phyloP scores from a whole-genome alignment of 2,113 vertebrate species.

The Notarius lentiginosus region DNA sequence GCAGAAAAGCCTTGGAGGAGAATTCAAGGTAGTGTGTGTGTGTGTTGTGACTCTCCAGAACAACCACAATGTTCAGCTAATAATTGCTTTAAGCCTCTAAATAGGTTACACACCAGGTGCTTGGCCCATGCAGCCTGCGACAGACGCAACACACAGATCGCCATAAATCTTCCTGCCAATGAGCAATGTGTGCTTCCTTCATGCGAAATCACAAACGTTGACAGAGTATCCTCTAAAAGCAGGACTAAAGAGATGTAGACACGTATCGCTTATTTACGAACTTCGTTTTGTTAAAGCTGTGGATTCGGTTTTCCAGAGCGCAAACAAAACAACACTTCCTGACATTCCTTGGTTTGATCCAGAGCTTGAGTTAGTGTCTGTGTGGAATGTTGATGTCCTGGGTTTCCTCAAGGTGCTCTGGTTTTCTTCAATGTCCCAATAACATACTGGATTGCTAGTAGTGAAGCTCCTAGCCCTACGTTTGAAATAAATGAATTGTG shows the following conservation, averaged over 20 bases:
- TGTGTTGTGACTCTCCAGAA: not conserved
- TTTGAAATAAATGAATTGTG: not conserved
- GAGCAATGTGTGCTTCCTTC: not conserved
- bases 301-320: not conserved
- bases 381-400: not conserved
- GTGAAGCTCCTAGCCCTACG: not conserved
- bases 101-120: constrained; percentile 24
- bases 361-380: not conserved
- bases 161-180: constrained; percentile 8
- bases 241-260: not conserved
- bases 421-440: not conserved
- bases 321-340: not conserved
- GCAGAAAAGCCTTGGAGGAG: not conserved
- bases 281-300: not conserved
- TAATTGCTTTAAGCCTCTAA: constrained; percentile 18
- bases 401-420: not conserved
- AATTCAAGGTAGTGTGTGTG: constrained; percentile 10
- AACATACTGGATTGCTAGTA: not conserved
- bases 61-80: not conserved
- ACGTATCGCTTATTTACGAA: not conserved
- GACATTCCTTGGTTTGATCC: not conserved
- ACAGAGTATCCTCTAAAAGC: not conserved
- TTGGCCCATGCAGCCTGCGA: not conserved
- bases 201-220: not conserved
- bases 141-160: not conserved